Percentiles rank a stretch among this genome's conserved stretches.
phyloP scores from a whole-genome alignment of 1,140 invertebrate genomes.

The Caerostris darwini region DNA sequence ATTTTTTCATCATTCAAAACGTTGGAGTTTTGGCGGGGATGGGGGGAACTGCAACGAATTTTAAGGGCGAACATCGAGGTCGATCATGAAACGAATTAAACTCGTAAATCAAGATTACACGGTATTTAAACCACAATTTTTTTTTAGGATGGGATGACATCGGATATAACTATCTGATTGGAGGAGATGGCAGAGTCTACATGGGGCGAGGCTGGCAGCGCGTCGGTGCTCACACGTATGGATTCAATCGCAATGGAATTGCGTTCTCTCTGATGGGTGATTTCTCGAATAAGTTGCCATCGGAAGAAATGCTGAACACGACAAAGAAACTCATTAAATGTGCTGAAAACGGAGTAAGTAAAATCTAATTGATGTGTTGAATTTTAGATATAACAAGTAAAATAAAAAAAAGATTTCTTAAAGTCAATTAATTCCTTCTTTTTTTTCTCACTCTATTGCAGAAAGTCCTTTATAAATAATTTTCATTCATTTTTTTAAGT shows the following conservation, averaged over 20 bases:
- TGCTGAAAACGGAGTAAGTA: conserved; percentile 43
- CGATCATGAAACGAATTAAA: too few relatives aligned
- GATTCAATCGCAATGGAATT: conserved; percentile 50
- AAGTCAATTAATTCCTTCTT: too few relatives aligned
- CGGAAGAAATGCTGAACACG: conserved; percentile 53
- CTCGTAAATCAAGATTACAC: too few relatives aligned
- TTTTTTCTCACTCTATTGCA: too few relatives aligned
- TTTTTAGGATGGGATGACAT: conserved; percentile 73
- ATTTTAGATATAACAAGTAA: neutral
- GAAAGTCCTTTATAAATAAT: too few relatives aligned
- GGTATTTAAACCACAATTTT: neutral
- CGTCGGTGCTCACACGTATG: conserved; percentile 72
- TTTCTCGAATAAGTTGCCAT: conserved; percentile 40
- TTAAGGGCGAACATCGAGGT: too few relatives aligned
- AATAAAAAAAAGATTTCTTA: too few relatives aligned
- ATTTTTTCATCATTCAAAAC: too few relatives aligned
- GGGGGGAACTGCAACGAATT: too few relatives aligned
- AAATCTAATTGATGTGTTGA: neutral
- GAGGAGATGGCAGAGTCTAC: conserved; percentile 77
- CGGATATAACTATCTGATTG: conserved; percentile 78
- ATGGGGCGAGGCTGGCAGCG: conserved; percentile 75
- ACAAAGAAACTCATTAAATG: conserved; percentile 51
- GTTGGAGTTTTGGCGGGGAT: too few relatives aligned
- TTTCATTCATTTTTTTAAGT: too few relatives aligned
- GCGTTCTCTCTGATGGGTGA: conserved; percentile 67